Percentiles rank a stretch among this genome's conserved stretches.
These are phyloP conservation scores for Macaria liturata DNA, from an alignment of 2,888 invertebrate species.

Conservation along the genomic window DNA sequence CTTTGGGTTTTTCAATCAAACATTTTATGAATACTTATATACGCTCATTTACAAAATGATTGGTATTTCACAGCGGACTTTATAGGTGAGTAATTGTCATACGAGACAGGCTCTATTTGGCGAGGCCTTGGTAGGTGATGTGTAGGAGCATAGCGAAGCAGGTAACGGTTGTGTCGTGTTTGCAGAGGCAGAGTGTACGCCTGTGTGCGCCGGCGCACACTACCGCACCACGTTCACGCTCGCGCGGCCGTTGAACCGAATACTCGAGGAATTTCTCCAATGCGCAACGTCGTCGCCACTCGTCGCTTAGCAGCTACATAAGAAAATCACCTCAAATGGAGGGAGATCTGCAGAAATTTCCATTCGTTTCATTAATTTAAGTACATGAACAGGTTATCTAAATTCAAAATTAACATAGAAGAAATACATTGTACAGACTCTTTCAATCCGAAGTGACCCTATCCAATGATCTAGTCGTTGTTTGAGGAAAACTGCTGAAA, in stretches of 20 bases:
- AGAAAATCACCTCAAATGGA: constrained; percentile 65
- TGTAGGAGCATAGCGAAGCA: constrained; percentile 58
- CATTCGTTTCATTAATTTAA: neutral
- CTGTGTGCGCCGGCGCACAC: constrained; percentile 72
- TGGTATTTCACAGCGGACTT: constrained; percentile 21
- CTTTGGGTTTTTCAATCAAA: neutral
- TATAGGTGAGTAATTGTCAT: constrained; percentile 26
- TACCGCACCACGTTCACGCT: constrained; percentile 62
- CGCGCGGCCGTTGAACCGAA: constrained; percentile 81
- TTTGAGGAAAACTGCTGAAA: no score
- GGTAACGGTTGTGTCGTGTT: constrained; percentile 79
- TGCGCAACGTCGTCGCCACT: constrained; percentile 48
- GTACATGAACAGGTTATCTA: no score
- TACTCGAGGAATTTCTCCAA: constrained; percentile 81
- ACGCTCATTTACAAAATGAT: neutral
- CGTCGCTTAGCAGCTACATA: constrained; percentile 65
- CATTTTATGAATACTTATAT: no score
- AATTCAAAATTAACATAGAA: no score
- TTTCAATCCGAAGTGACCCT: no score
- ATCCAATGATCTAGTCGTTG: no score
- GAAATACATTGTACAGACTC: no score
- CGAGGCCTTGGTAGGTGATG: constrained; percentile 58
- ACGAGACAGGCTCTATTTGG: constrained; percentile 32
- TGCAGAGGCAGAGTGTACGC: constrained; percentile 65
- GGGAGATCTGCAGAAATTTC: constrained; percentile 20